A percentile compares a stretch with the other conserved stretches of the same genome.
These are phyloP conservation scores for Mellilla xanthometata DNA, from an alignment of 2,888 invertebrate species.

Conservation along the genomic window DNA sequence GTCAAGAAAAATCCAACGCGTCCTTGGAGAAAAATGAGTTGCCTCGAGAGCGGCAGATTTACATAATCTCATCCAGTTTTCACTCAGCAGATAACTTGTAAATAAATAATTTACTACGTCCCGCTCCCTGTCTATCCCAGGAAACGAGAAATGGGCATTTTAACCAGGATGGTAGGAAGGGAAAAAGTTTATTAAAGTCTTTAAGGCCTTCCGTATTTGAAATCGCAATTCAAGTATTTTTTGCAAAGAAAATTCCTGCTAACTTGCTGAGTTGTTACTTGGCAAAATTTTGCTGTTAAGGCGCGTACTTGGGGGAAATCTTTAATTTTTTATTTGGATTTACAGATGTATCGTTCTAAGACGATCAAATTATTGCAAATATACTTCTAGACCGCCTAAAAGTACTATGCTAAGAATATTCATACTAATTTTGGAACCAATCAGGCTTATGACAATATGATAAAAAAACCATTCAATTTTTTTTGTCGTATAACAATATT, in stretches of 20 bases:
- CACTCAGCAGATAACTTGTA: constrained; percentile 36
- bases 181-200: constrained; percentile 47
- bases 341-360: too few species aligned
- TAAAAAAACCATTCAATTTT: too few species aligned
- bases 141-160: constrained; percentile 47
- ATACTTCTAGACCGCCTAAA: too few species aligned
- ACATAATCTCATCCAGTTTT: constrained; percentile 34
- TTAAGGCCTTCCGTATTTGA: constrained; percentile 27
- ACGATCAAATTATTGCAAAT: too few species aligned
- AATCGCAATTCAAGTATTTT: constrained; percentile 22
- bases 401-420: too few species aligned
- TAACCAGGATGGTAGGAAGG: constrained; percentile 44
- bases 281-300: constrained; percentile 7
- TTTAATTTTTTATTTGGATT: too few species aligned
- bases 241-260: not conserved
- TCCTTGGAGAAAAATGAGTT: constrained; percentile 16
- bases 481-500: too few species aligned
- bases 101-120: constrained; percentile 57
- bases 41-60: constrained; percentile 22
- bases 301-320: too few species aligned
- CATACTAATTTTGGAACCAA: too few species aligned
- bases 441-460: too few species aligned
- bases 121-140: constrained; percentile 25
- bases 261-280: too few species aligned
- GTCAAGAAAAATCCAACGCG: constrained; percentile 4